phyloP scores from a whole-genome alignment of 1,140 invertebrate species.

The Steinernema feltiae region DNA sequence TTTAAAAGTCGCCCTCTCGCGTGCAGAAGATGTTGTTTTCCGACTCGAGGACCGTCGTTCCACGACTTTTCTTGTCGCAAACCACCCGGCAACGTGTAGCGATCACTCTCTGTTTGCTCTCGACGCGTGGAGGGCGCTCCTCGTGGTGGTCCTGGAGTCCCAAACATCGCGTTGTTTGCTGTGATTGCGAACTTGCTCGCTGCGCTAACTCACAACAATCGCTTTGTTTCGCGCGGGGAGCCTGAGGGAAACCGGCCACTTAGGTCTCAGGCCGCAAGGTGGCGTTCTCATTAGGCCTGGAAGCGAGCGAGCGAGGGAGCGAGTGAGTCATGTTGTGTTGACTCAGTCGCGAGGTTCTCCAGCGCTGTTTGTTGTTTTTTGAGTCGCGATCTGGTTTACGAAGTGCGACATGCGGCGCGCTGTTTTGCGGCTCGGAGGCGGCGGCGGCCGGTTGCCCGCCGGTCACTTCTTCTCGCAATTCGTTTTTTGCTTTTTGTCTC shows the following conservation, averaged over 20 bases:
- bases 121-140: not conserved
- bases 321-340: not conserved
- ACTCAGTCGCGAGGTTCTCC: not conserved
- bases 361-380: constrained; percentile 5
- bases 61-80: not conserved
- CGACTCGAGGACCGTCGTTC: not conserved
- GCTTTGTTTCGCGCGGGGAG: not conserved
- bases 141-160: not conserved
- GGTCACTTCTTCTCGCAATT: no score
- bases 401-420: not conserved
- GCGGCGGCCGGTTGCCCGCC: no score
- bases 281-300: not conserved
- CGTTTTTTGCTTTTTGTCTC: no score
- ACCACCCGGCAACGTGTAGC: not conserved
- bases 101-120: not conserved
- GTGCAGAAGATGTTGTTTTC: not conserved
- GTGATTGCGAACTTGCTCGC: not conserved
- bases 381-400: not conserved
- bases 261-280: no score
- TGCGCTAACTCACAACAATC: not conserved
- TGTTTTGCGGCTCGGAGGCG: no score
- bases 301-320: not conserved
- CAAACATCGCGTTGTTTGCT: not conserved
- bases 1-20: no score
- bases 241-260: not conserved